Conservation (phyloP, 2,113 vertebrate genomes). For the Apodemus speciosus region DNA sequence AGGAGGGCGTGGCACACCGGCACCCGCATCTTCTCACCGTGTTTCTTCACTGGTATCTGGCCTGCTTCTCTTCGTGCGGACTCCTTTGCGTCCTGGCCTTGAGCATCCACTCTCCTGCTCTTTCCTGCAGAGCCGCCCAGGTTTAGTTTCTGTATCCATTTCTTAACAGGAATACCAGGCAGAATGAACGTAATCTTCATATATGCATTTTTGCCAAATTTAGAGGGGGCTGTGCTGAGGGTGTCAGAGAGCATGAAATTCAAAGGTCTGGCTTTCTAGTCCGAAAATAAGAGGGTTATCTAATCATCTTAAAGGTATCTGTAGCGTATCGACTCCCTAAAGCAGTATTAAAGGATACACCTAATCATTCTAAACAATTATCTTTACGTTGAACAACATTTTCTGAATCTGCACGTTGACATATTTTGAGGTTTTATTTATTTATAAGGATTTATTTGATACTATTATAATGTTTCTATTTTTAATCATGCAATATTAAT, state of each 20-base stretch:
- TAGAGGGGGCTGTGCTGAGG: background rate
- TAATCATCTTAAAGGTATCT: conserved; percentile 7
- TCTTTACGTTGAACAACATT: conserved; percentile 10
- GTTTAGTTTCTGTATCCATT: background rate
- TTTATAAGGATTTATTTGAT: background rate
- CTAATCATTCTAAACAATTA: conserved; percentile 39
- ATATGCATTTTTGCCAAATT: conserved; percentile 33
- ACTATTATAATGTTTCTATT: conserved; percentile 27
- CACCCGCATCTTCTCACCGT: background rate
- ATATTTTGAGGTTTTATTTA: background rate
- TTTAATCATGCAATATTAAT: conserved; percentile 39
- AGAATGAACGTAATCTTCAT: background rate
- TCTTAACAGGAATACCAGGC: conserved; percentile 23
- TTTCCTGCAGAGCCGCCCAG: accelerated
- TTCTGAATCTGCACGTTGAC: background rate
- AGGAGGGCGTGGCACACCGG: background rate
- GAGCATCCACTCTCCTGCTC: background rate
- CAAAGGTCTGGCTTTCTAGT: conserved; percentile 2
- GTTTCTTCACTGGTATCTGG: too few relatives aligned
- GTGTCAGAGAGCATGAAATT: background rate
- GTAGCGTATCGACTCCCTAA: background rate
- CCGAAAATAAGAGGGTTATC: background rate
- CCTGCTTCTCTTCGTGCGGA: background rate
- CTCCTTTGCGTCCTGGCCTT: background rate
- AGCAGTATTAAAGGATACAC: conserved; percentile 3